Evolutionary conservation across 1,140 invertebrate species (phyloP).

Genomic region (Trinorchestia longiramus): DNA sequence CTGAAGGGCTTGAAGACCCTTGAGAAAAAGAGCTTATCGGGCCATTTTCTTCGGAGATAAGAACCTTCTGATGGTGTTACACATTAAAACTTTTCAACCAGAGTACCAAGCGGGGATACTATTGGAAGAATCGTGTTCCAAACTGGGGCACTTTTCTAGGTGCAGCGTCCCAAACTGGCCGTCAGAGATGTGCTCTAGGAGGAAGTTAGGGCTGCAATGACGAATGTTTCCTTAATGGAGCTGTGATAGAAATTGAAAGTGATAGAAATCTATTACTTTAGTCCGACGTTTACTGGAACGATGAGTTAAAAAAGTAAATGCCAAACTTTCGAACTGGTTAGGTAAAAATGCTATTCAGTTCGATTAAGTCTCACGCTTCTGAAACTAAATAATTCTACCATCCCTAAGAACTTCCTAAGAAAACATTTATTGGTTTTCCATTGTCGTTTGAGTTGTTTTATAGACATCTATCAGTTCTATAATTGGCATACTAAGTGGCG

Average conservation of each 20-base stretch:
- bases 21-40: conserved; percentile 27
- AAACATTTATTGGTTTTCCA: not conserved
- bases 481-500: not conserved
- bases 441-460: not conserved
- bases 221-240: not conserved
- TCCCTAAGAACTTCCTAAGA: not conserved
- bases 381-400: not conserved
- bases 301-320: not conserved
- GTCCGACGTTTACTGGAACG: not conserved
- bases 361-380: not conserved
- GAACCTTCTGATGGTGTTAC: conserved; percentile 51
- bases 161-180: not conserved
- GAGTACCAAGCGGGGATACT: not conserved
- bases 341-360: not conserved
- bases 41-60: conserved; percentile 38
- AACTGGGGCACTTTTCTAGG: conserved; percentile 13
- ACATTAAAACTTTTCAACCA: conserved; percentile 45
- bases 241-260: not conserved
- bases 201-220: not conserved
- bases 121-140: conserved; percentile 3
- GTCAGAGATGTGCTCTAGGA: not conserved
- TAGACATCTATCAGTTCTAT: not conserved
- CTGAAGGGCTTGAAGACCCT: not conserved
- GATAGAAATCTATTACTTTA: not conserved
- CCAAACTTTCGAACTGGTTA: not conserved